Evolutionary conservation across 2,113 vertebrate genomes (phyloP), one percentile per base, ranked within the genome.

Genomic region (Brachyhypopomus gauderio): DNA sequence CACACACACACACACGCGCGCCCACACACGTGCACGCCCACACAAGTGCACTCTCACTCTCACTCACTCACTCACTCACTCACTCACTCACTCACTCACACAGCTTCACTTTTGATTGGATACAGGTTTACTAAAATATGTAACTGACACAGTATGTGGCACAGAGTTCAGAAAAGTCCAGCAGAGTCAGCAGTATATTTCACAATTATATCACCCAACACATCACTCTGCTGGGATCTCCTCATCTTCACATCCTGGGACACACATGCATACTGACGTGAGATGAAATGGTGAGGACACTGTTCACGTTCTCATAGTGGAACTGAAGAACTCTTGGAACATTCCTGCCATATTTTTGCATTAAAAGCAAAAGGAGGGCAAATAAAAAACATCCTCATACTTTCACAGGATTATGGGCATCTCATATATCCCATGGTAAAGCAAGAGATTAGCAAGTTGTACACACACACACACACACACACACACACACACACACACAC

Each of bases 271-370:
- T 3, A 30, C 45, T 1, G 5, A 55, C 23, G 17, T 14, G 41
- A 25, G 58, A 12, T 62, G 4, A 12, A n/a, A 27, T 11, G 38
- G 41, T 14, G 38, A 74, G 12, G 55, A 62, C 59, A 78, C 3
- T n/a, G 83, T 75, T 81, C 75, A 62, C 25, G 70, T 78, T 66
- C 55, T 81, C 38, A 14, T 34, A 60, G 23, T 14, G 79, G 58
- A 78, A 78, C 70, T 59, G 20, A 78, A 78, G 34, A 60, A 72
- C 14, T 19, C 72, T 20, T 14, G 67, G 72, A n/a, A 62, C 25
- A 75, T 85, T 83, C 23, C 66, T 85, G 25, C 6, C 22, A 19
- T 80, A 74, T 84, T 72, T 80, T 25, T 78, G 83, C 52, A 81
- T 75, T 83, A 67, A 45, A 75, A 63, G 58, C 30, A 75, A 83